Percentiles rank a stretch among this genome's conserved stretches.
These are phyloP conservation scores for Pseudorectes ferrugineus DNA, from an alignment of 2,113 vertebrate genomes.

Conservation along the genomic window DNA sequence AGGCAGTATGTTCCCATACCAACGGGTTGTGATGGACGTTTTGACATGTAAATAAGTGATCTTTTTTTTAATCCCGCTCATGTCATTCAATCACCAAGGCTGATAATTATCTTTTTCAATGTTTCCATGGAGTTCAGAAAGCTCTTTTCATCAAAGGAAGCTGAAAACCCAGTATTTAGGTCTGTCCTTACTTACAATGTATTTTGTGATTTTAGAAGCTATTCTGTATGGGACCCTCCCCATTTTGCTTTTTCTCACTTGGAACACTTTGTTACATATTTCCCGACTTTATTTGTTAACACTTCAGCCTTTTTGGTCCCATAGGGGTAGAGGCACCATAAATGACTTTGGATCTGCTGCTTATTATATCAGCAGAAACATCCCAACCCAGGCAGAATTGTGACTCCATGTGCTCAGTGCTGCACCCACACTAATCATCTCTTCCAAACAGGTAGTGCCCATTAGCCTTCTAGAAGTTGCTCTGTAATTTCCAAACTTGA, in stretches of 20 bases:
- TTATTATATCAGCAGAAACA: not conserved
- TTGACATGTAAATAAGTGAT: conserved; percentile 63
- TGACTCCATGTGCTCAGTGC: not conserved
- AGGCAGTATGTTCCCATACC: conserved; percentile 46
- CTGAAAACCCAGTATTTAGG: conserved; percentile 13
- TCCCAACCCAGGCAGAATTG: not conserved
- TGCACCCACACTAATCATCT: not conserved
- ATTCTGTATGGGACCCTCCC: not conserved
- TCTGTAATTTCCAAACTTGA: not conserved
- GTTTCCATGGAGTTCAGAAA: conserved; percentile 65
- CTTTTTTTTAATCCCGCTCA: not conserved
- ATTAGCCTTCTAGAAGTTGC: not conserved
- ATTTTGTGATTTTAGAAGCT: conserved; percentile 7
- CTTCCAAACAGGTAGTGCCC: not conserved
- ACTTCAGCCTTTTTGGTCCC: not conserved
- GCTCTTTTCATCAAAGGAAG: conserved; percentile 51
- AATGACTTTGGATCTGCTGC: not conserved
- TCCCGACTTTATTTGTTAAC: not conserved
- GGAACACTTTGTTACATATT: not conserved
- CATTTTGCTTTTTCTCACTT: not conserved
- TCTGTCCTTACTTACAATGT: conserved; percentile 14
- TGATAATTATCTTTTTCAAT: conserved; percentile 34
- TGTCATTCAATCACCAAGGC: conserved; percentile 57
- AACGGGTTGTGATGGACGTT: conserved; percentile 11
- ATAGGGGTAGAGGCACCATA: not conserved